These are phyloP conservation scores for Sphaeridia pumilis DNA, from an alignment of 2,888 invertebrate genomes.

Conservation along the genomic window DNA sequence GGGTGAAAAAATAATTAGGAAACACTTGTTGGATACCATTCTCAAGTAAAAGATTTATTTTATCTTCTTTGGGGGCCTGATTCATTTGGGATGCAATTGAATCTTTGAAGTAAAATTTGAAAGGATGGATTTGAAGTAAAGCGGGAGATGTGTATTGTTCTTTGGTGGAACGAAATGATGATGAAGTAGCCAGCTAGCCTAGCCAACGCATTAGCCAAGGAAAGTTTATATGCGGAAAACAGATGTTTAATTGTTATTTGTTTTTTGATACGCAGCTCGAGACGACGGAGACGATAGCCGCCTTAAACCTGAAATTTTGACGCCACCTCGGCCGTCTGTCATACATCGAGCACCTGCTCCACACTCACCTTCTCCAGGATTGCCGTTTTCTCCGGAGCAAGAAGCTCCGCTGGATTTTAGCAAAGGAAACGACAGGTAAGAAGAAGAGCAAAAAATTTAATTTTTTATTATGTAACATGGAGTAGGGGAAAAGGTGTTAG, in stretches of 20 bases:
- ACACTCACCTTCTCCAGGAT: conserved; percentile 31
- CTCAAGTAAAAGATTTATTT: too few relatives aligned
- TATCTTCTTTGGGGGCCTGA: too few relatives aligned
- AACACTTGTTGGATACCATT: too few relatives aligned
- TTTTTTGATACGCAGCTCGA: conserved; percentile 14
- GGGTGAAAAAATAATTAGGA: too few relatives aligned
- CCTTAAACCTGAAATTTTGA: conserved; percentile 30
- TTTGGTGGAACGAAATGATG: too few relatives aligned
- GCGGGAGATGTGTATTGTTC: too few relatives aligned
- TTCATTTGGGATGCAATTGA: too few relatives aligned
- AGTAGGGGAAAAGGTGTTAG: neutral
- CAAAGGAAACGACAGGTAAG: conserved; percentile 33
- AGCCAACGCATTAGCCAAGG: too few relatives aligned
- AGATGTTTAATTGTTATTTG: conserved; percentile 3
- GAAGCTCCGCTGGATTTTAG: conserved; percentile 37
- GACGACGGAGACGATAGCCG: conserved; percentile 20
- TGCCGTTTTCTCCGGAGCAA: conserved; percentile 42
- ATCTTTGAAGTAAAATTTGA: too few relatives aligned
- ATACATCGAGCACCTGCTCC: conserved; percentile 62
- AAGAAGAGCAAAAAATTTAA: neutral
- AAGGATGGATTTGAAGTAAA: too few relatives aligned
- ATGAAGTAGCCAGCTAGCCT: too few relatives aligned
- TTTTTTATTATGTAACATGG: neutral
- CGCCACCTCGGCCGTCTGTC: conserved; percentile 52
- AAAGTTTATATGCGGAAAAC: too few relatives aligned